phyloP scores from a whole-genome alignment of 2,113 vertebrate species.

The Tenrec ecaudatus region DNA sequence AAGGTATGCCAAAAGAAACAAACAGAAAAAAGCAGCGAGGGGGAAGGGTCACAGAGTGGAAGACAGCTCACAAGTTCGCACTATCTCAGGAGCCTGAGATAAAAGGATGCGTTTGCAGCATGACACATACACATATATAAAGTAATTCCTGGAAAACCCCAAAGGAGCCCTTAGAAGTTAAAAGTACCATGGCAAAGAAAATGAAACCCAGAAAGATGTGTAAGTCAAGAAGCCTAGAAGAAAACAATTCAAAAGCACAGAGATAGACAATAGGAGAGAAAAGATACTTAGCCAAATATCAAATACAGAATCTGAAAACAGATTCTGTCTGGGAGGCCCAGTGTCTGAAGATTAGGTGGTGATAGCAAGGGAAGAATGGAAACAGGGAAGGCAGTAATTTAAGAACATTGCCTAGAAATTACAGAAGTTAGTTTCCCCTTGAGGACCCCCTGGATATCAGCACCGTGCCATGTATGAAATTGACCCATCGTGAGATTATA shows the following conservation, averaged over 20 bases:
- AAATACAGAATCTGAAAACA: no score
- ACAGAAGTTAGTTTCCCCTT: constrained; percentile 20
- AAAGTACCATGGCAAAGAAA: constrained; percentile 47
- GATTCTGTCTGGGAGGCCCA: constrained; percentile 7
- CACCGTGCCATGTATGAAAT: background rate
- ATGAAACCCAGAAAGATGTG: background rate
- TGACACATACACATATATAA: background rate
- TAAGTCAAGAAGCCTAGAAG: constrained; percentile 38
- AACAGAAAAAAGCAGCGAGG: background rate
- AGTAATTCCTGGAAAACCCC: constrained; percentile 25
- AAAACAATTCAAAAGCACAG: constrained; percentile 22
- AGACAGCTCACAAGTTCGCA: constrained; percentile 32
- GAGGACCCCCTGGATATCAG: constrained; percentile 8
- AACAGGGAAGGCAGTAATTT: constrained; percentile 11
- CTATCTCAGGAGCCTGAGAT: background rate
- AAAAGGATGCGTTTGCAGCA: constrained; percentile 18
- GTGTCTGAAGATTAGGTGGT: constrained; percentile 20
- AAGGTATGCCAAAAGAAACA: constrained; percentile 15
- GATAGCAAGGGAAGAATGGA: constrained; percentile 38
- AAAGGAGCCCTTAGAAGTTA: constrained; percentile 41
- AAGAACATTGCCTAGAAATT: constrained; percentile 52
- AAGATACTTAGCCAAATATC: background rate
- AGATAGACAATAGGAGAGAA: constrained; percentile 23
- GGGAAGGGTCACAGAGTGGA: constrained; percentile 15
- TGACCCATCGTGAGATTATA: constrained; percentile 41